phyloP scores from a whole-genome alignment of 2,888 invertebrate genomes.

The Dryomyza anilis region DNA sequence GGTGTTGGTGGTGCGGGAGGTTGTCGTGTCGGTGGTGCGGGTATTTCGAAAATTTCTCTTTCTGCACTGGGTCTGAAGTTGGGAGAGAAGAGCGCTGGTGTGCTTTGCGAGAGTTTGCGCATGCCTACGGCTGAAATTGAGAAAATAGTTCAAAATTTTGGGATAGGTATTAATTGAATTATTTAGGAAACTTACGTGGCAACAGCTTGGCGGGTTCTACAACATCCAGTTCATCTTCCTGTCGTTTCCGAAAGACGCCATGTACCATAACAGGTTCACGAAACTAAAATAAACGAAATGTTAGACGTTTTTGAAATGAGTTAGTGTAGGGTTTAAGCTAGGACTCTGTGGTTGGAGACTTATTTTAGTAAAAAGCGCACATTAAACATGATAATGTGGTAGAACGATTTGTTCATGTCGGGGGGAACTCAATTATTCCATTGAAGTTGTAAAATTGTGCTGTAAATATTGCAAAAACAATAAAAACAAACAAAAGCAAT shows the following conservation, averaged over 20 bases:
- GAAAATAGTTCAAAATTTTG: neutral
- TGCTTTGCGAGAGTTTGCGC: neutral
- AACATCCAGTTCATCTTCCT: slow-evolving; percentile 50
- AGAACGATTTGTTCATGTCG: too few species aligned
- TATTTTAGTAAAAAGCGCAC: too few species aligned
- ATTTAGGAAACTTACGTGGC: slow-evolving; percentile 44
- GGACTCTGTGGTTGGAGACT: too few species aligned
- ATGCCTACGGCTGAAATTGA: neutral
- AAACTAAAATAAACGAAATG: slow-evolving; percentile 45
- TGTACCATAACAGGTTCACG: slow-evolving; percentile 49
- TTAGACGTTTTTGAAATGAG: too few species aligned
- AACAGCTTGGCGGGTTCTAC: slow-evolving; percentile 48
- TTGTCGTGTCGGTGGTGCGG: slow-evolving; percentile 33
- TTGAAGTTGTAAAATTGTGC: too few species aligned
- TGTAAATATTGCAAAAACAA: too few species aligned
- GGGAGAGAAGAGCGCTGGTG: slow-evolving; percentile 1
- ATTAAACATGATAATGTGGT: too few species aligned
- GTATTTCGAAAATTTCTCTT: slow-evolving; percentile 12
- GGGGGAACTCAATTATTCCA: too few species aligned
- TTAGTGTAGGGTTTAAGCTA: too few species aligned
- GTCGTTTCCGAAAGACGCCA: slow-evolving; percentile 54
- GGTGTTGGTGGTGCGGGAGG: slow-evolving; percentile 32
- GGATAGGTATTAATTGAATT: neutral
- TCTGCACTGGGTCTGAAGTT: neutral
- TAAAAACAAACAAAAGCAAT: too few species aligned